Conservation (phyloP, 2,888 invertebrate species). For the Acrocera orbiculus region DNA sequence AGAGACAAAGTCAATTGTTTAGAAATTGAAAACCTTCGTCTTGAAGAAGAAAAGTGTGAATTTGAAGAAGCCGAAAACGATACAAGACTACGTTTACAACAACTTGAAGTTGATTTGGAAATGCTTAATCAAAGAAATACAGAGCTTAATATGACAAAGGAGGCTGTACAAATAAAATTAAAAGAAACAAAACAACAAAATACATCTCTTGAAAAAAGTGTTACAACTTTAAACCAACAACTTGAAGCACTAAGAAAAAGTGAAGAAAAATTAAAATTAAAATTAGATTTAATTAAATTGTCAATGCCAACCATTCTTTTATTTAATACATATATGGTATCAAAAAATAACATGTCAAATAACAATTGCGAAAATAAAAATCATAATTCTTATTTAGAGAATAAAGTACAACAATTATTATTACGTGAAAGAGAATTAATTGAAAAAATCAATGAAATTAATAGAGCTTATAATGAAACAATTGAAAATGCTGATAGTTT, state of each 20-base stretch:
- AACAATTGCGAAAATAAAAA: slow-evolving; percentile 15
- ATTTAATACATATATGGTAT: slow-evolving; percentile 34
- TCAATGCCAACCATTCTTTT: slow-evolving; percentile 44
- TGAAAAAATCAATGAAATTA: slow-evolving; percentile 36
- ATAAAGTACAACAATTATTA: slow-evolving; percentile 11
- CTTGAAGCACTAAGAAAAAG: slow-evolving; percentile 36
- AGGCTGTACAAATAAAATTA: slow-evolving; percentile 40
- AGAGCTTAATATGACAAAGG: slow-evolving; percentile 39
- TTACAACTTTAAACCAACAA: slow-evolving; percentile 35
- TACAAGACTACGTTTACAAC: slow-evolving; percentile 34
- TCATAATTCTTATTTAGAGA: not conserved
- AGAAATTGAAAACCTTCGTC: slow-evolving; percentile 41
- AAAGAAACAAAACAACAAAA: slow-evolving; percentile 33
- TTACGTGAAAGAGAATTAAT: slow-evolving; percentile 17
- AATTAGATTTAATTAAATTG: slow-evolving; percentile 39
- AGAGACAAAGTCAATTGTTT: slow-evolving; percentile 37
- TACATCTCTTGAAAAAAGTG: slow-evolving; percentile 33
- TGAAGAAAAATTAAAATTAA: slow-evolving; percentile 35
- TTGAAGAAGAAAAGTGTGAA: slow-evolving; percentile 57
- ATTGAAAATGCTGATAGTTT: slow-evolving; percentile 53
- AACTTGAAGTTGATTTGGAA: slow-evolving; percentile 45
- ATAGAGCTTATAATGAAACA: slow-evolving; percentile 49
- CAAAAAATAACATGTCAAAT: not conserved
- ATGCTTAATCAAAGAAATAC: slow-evolving; percentile 32
- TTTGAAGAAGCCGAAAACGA: slow-evolving; percentile 61